These are phyloP conservation scores for Agapetus fuscipes DNA, from an alignment of 2,888 invertebrate genomes.

Conservation along the genomic window DNA sequence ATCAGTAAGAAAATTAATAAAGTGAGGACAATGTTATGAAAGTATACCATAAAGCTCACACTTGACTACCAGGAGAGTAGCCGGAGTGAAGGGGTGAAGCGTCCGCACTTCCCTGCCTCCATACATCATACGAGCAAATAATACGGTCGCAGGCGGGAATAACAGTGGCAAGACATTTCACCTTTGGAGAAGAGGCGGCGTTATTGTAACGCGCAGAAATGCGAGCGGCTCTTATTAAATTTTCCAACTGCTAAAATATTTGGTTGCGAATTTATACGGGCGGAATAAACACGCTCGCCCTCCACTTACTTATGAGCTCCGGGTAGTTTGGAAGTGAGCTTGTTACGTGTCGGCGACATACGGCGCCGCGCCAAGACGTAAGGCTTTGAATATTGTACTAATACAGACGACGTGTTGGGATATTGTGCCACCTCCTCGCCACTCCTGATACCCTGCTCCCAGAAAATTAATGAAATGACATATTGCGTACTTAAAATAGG, in stretches of 20 bases:
- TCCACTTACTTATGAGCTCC: conserved; percentile 2
- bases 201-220: conserved; percentile 2
- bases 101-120: not conserved
- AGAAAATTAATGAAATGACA: too few relatives aligned
- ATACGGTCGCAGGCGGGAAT: conserved; percentile 15
- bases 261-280: conserved; percentile 5
- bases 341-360: conserved; percentile 11
- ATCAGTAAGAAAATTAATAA: too few relatives aligned
- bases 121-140: conserved; percentile 15
- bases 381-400: too few relatives aligned
- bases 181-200: conserved; percentile 1
- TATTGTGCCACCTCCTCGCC: too few relatives aligned
- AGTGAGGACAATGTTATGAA: too few relatives aligned
- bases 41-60: too few relatives aligned
- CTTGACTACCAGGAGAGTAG: too few relatives aligned
- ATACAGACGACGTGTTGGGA: too few relatives aligned
- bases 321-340: conserved; percentile 5
- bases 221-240: conserved; percentile 14
- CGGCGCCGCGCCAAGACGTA: too few relatives aligned
- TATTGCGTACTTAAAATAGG: too few relatives aligned
- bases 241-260: conserved; percentile 8
- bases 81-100: too few relatives aligned
- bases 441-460: too few relatives aligned
- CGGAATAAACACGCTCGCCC: not conserved
- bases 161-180: conserved; percentile 11